These are phyloP conservation scores for Sakesphorus luctuosus DNA, from an alignment of 2,113 vertebrate genomes.

Conservation along the genomic window DNA sequence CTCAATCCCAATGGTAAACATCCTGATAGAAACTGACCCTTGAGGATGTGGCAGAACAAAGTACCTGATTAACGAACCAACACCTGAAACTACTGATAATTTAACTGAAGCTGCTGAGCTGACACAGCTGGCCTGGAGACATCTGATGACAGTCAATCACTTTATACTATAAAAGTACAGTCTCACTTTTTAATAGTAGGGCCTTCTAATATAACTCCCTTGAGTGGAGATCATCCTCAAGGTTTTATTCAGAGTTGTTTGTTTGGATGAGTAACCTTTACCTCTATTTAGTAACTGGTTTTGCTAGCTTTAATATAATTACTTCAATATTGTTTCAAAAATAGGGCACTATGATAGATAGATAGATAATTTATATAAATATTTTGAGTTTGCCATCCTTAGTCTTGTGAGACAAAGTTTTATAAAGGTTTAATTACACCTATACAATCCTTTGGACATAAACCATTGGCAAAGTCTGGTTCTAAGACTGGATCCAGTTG, in stretches of 20 bases:
- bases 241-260: not conserved
- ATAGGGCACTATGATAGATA: not conserved
- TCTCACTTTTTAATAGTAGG: not conserved
- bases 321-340: not conserved
- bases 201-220: not conserved
- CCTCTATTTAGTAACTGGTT: not conserved
- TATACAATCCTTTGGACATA: not conserved
- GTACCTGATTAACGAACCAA: not conserved
- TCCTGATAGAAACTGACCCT: not conserved
- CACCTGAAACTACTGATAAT: too few relatives aligned
- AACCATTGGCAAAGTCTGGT: not conserved
- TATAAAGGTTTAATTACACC: not conserved
- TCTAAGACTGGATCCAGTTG: not conserved
- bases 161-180: not conserved
- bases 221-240: not conserved
- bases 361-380: not conserved
- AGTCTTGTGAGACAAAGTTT: not conserved
- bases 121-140: not conserved
- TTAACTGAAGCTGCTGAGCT: too few relatives aligned
- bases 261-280: not conserved
- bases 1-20: not conserved
- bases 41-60: not conserved
- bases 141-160: not conserved
- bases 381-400: not conserved
- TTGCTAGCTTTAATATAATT: not conserved